Evolutionary conservation across 1,140 invertebrate species (phyloP), one percentile per base, ranked within the genome.

Genomic region (Dendroctonus valens): DNA sequence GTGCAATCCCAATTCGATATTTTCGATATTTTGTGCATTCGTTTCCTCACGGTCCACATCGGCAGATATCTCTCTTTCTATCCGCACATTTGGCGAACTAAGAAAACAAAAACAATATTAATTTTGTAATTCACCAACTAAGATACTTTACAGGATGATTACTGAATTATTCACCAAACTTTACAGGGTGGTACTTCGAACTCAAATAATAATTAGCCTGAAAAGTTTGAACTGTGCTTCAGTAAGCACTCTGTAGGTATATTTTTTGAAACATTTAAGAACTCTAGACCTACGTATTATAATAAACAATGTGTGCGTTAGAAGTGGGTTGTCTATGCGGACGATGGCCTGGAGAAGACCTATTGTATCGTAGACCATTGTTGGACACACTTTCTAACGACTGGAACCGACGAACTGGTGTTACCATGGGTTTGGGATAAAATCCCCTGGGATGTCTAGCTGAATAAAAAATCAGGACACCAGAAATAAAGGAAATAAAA

Each of bases 381-480:
- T 78, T 82, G 76, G 75, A 80, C 59, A 80, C 80, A 70, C 81
- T 82, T 75, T 85, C 85, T 44, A 86, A 80, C 68, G 82, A 82
- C 72, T 86, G 84, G 74, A 87, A 87, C 59, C 86, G 81, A 76
- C 87, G 87, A 69, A 88, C 84, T 52, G 86, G 84, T 70, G 86
- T 86, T 73, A 87, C 82, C 84, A 87, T 87, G 73, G 84, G 84
- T 79, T 86, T 72, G 39, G 70, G 69, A 68, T 75, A 70, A 44
- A 58, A 65, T 51, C 63, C 63, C 63, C 63, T 65, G 8, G 54
- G 63, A 51, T 49, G 63, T 58, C 37, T 55, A 5, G 71, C 55
- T 58, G 41, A 8, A 42, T 11, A 41, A 38, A 42, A 58, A 58
- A 58, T 26, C 26, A 26, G 26, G 26, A 26, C 26, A 3, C 26